Evolutionary conservation across 2,113 vertebrate genomes (phyloP), one percentile per base, ranked within the genome.

Genomic region (Erpornis zantholeuca): DNA sequence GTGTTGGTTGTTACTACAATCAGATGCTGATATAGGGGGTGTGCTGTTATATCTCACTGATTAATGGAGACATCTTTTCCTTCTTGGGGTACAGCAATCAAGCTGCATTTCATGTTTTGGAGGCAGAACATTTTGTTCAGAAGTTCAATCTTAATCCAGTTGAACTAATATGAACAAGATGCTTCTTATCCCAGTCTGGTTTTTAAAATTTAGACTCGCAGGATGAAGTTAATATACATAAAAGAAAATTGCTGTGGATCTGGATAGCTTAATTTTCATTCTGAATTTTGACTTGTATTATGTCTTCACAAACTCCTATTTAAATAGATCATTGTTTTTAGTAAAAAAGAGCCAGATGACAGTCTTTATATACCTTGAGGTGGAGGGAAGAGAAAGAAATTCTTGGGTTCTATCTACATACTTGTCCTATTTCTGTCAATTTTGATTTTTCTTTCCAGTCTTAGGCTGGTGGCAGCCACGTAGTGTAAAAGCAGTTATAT

Each of bases 371-470:
- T 86, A 94, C 85, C 84, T 93, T 86, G 86, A 42, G 70, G 75
- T 96, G 24, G 60, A 86, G 21, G 31, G 63, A 95, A 88, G 56
- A 79, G 36, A 57, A 90, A 63, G 24, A 93, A 84, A 95, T 87
- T 97, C 90, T 96, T 86, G 83, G 49, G 21, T 94, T 94, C 82
- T 72, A 29, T 72, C 88, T 96, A 72, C 71, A 88, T 92, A 80
- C 90, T 94, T 96, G 97, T 94, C 97, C 97, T 97, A 96, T 97
- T 97, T 97, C 95, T 97, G 97, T 97, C 97, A 97, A 96, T 95
- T 96, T 96, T 96, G 91, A 97, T 98, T 95, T 96, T 97, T 97
- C 88, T 93, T 93, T 79, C 68, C 90, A 90, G 76, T 93, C 66
- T 92, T 96, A 64, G 57, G 93, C 94, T 96, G 80, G 94, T 97